Conservation (phyloP, 2,113 vertebrate species). For the Collichthys lucidus region DNA sequence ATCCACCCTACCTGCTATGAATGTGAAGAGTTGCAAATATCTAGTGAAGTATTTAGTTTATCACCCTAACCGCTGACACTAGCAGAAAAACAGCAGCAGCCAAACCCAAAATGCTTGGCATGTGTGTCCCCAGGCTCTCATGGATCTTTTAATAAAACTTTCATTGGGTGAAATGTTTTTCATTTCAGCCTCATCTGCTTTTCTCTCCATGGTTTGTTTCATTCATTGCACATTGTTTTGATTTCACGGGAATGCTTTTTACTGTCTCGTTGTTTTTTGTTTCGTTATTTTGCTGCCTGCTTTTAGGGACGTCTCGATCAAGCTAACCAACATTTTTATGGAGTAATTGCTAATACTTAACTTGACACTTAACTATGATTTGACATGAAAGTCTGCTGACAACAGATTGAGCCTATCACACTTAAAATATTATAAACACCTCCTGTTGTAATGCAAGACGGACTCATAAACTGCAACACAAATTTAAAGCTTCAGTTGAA, state of each 20-base stretch:
- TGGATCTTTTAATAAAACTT: background rate
- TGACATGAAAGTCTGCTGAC: background rate
- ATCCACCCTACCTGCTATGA: background rate
- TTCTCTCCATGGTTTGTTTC: slow-evolving; percentile 26
- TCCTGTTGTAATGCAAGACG: background rate
- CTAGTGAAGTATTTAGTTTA: background rate
- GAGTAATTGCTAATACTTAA: background rate
- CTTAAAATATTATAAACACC: background rate
- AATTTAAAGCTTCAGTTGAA: background rate
- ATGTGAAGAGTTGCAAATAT: background rate
- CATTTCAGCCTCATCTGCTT: slow-evolving; percentile 46
- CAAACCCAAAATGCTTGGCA: background rate
- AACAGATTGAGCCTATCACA: background rate
- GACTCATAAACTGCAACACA: background rate
- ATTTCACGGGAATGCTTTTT: slow-evolving; percentile 39
- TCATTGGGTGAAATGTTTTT: background rate
- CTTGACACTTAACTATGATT: background rate
- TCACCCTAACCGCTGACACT: background rate
- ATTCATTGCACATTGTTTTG: slow-evolving; percentile 36
- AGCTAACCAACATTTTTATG: background rate
- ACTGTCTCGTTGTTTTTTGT: background rate
- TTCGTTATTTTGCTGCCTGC: background rate
- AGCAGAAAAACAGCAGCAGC: background rate
- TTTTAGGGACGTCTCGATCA: slow-evolving; percentile 5
- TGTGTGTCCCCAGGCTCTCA: background rate